Evolutionary conservation across 2,888 invertebrate species (phyloP), one percentile per base, ranked within the genome.

Genomic region (Ommatoiulus sabulosus): DNA sequence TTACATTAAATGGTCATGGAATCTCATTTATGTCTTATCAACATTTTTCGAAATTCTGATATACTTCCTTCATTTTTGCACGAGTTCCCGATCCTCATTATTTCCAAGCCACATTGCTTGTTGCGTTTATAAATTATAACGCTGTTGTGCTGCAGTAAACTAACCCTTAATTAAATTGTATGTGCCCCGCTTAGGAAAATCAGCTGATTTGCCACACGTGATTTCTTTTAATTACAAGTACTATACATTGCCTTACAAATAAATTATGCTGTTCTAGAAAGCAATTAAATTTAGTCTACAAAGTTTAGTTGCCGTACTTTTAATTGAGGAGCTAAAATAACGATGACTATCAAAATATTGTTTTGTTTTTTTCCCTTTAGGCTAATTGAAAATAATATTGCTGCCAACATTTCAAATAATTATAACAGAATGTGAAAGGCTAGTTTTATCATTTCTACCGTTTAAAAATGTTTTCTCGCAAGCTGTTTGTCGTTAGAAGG

Each of bases 11-110:
- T 63, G 63, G n/a, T 63, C 63, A 7, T 63, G 63, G n/a, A 63
- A 63, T 63, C 4, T n/a, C n/a, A 63, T 63, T 63, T 63, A 63
- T 63, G 63, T n/a, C n/a, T 63, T n/a, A 63, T 17, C n/a, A 63
- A 63, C 63, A 52, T 63, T 17, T 63, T 63, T 20, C 63, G 3
- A 63, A 63, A n/a, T 12, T 5, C 20, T 63, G n/a, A n/a, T 63
- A 63, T 4, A 63, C 63, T 63, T 63, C 63, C 63, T 63, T 63
- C 3, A 63, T 63, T 63, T 63, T 63, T 63, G 63, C 10, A 63
- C n/a, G 5, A 20, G 63, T 63, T 63, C n/a, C 12, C n/a, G n/a
- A n/a, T n/a, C 20, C 63, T 63, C 20, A 63, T 63, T 63, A 63
- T 63, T 63, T 63, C 5, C 3, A 17, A 63, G 12, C 63, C n/a